A percentile compares a stretch with the other conserved stretches of the same genome.
Evolutionary conservation across 2,113 vertebrate genomes (phyloP).

Genomic region (Mirza zaza): DNA sequence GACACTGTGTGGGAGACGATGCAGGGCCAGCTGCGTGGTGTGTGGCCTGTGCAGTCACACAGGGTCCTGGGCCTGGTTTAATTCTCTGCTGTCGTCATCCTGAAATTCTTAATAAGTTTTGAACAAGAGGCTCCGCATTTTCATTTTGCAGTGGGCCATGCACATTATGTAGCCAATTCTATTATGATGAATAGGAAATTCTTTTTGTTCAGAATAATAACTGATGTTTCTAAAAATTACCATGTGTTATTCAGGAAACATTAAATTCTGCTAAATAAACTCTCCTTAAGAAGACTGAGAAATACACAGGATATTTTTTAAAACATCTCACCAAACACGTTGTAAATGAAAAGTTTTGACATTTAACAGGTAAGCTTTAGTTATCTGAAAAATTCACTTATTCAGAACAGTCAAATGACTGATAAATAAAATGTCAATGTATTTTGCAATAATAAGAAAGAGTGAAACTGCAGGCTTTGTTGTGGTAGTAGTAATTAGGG

Average conservation of each 20-base stretch:
- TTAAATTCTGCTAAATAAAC: conserved; percentile 10
- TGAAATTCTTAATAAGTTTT: neutral
- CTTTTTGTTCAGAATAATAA: conserved; percentile 54
- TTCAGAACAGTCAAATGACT: conserved; percentile 3
- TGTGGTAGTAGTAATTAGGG: neutral
- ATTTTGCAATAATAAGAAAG: conserved; percentile 34
- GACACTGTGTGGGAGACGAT: neutral
- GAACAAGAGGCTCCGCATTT: neutral
- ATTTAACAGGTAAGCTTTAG: conserved; percentile 50
- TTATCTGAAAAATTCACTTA: conserved; percentile 49
- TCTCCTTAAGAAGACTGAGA: conserved; percentile 21
- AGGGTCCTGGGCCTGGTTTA: neutral
- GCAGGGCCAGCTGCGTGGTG: fast-evolving
- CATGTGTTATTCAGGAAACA: conserved; percentile 53
- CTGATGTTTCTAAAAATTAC: conserved; percentile 46
- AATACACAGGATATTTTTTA: conserved; percentile 9
- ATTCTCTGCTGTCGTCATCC: neutral
- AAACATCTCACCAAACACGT: conserved; percentile 40
- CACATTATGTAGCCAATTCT: neutral
- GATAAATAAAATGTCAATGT: conserved; percentile 60
- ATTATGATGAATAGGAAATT: neutral
- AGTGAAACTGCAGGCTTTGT: neutral
- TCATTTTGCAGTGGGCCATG: neutral
- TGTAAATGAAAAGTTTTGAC: conserved; percentile 60
- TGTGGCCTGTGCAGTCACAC: neutral